A percentile compares a stretch with the other conserved stretches of the same genome.
Evolutionary conservation across 2,797 vertebrate genomes (phyloP).

Genomic region (Galago senegalensis): DNA sequence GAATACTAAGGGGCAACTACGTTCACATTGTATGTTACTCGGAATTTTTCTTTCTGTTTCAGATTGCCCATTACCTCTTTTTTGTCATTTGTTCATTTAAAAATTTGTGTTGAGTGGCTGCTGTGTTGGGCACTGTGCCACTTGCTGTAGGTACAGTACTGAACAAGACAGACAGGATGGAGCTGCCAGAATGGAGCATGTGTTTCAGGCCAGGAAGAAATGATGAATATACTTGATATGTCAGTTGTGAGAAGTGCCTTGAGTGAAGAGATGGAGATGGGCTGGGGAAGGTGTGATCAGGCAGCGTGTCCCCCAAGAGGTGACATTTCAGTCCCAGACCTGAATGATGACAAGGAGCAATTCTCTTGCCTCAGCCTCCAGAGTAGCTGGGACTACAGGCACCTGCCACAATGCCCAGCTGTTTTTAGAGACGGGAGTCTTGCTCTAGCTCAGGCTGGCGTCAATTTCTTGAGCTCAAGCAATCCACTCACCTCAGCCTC

Average conservation of each 20-base stretch:
- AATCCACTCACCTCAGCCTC: too few species aligned
- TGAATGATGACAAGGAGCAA: neutral
- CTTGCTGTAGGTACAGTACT: neutral
- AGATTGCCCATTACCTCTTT: neutral
- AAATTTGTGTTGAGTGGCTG: neutral
- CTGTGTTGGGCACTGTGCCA: neutral
- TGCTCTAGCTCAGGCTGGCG: too few species aligned
- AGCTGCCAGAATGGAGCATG: neutral
- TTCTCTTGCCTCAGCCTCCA: too few species aligned
- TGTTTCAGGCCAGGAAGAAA: neutral
- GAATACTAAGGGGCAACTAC: neutral
- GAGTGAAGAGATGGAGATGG: neutral
- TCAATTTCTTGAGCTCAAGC: too few species aligned
- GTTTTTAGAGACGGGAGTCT: too few species aligned
- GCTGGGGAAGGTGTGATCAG: neutral
- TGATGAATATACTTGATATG: neutral
- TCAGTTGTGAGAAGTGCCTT: neutral
- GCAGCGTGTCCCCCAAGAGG: neutral
- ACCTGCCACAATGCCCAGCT: too few species aligned
- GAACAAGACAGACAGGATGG: neutral
- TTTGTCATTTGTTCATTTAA: conserved; percentile 15
- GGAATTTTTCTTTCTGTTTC: neutral
- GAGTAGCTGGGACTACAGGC: too few species aligned
- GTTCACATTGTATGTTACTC: neutral
- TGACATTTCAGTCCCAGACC: neutral